Percentiles rank a stretch among this genome's conserved stretches.
phyloP scores from a whole-genome alignment of 2,888 invertebrate species.

The Plemyria rubiginata region DNA sequence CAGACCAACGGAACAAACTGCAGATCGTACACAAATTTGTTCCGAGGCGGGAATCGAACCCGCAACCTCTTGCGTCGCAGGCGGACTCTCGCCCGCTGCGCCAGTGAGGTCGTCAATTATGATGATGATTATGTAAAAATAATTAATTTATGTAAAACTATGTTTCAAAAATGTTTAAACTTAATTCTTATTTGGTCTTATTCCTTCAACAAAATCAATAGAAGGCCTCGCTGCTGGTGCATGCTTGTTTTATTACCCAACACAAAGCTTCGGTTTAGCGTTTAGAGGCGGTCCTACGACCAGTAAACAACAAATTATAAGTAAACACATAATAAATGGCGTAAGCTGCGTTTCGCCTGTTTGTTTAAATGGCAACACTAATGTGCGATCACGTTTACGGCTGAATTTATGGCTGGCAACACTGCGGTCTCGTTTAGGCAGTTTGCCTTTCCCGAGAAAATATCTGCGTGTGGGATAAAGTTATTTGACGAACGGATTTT shows the following conservation, averaged over 20 bases:
- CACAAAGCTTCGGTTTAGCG: conserved; percentile 1
- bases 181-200: neutral
- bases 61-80: too few relatives aligned
- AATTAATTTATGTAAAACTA: too few relatives aligned
- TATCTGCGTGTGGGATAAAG: neutral
- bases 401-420: conserved; percentile 51
- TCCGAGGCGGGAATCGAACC: too few relatives aligned
- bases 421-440: conserved; percentile 39
- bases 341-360: conserved; percentile 51
- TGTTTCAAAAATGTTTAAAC: too few relatives aligned
- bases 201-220: neutral
- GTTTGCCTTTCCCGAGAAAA: conserved; percentile 16
- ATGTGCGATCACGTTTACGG: conserved; percentile 70
- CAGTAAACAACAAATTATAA: conserved; percentile 46
- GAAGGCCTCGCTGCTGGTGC: neutral
- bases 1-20: too few relatives aligned
- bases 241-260: neutral
- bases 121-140: too few relatives aligned
- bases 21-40: too few relatives aligned
- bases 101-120: too few relatives aligned
- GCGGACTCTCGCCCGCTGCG: too few relatives aligned
- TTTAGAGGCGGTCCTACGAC: neutral
- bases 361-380: conserved; percentile 66
- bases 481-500: conserved; percentile 9
- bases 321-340: conserved; percentile 42